Percentiles rank a stretch among this genome's conserved stretches.
These are phyloP conservation scores for Rhea pennata DNA, from an alignment of 2,113 vertebrate genomes.

Conservation along the genomic window DNA sequence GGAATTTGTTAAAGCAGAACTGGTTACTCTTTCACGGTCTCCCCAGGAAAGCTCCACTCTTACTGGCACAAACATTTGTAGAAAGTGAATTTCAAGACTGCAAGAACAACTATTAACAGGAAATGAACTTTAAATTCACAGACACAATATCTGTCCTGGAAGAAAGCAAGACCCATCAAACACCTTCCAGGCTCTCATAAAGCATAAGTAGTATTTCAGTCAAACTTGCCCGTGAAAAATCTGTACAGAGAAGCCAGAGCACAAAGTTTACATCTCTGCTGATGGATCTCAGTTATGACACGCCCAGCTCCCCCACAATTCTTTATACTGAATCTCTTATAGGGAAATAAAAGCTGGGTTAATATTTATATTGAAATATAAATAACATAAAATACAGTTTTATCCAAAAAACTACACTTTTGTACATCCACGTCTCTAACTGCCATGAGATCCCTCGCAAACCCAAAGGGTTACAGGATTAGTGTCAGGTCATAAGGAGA, in stretches of 20 bases:
- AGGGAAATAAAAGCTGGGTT: neutral
- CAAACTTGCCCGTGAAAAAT: neutral
- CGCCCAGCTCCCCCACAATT: neutral
- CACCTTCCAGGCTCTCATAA: neutral
- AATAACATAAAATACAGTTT: neutral
- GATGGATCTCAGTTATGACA: neutral
- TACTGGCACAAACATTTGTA: neutral
- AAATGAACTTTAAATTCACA: neutral
- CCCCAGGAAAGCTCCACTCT: neutral
- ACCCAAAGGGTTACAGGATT: neutral
- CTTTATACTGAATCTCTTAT: neutral
- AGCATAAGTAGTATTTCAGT: neutral
- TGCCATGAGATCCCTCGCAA: neutral
- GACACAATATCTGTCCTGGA: neutral
- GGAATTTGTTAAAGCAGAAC: neutral
- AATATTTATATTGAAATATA: neutral
- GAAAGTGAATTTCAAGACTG: neutral
- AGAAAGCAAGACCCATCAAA: neutral
- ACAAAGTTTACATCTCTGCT: neutral
- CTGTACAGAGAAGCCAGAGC: neutral
- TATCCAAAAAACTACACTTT: neutral
- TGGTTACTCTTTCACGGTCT: neutral
- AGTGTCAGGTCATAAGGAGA: neutral
- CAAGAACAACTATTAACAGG: neutral
- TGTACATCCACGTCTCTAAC: neutral